phyloP scores from a whole-genome alignment of 2,113 vertebrate species.

The Alces alces region DNA sequence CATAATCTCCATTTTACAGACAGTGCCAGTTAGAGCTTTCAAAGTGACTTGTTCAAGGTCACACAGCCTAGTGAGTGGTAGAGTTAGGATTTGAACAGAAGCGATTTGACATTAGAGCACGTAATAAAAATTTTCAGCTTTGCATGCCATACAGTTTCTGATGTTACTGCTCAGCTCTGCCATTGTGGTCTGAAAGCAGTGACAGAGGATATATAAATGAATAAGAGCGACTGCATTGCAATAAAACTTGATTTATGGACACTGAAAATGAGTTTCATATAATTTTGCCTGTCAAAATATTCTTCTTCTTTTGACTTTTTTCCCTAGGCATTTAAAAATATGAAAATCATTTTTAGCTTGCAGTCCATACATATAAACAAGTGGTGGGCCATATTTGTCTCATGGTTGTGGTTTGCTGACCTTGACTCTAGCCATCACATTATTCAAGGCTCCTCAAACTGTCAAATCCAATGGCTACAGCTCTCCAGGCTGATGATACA shows the following conservation, averaged over 20 bases:
- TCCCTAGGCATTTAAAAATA: background rate
- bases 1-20: background rate
- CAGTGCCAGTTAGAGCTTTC: background rate
- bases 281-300: background rate
- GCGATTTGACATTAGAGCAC: background rate
- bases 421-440: background rate
- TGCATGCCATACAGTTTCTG: background rate
- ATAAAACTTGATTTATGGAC: constrained; percentile 30
- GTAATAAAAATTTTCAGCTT: background rate
- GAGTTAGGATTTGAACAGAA: background rate
- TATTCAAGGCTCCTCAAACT: background rate
- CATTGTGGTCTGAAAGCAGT: background rate
- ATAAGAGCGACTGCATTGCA: background rate
- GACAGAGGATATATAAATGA: constrained; percentile 11
- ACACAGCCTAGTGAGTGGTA: background rate
- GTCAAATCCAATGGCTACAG: background rate
- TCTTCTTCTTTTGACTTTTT: background rate
- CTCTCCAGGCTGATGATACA: background rate
- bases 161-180: background rate
- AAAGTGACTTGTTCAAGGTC: background rate
- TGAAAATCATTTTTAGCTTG: constrained; percentile 12
- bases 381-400: background rate
- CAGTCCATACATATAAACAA: background rate
- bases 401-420: background rate
- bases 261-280: background rate